Conservation (phyloP, 2,113 vertebrate species). For the Ictalurus furcatus region DNA sequence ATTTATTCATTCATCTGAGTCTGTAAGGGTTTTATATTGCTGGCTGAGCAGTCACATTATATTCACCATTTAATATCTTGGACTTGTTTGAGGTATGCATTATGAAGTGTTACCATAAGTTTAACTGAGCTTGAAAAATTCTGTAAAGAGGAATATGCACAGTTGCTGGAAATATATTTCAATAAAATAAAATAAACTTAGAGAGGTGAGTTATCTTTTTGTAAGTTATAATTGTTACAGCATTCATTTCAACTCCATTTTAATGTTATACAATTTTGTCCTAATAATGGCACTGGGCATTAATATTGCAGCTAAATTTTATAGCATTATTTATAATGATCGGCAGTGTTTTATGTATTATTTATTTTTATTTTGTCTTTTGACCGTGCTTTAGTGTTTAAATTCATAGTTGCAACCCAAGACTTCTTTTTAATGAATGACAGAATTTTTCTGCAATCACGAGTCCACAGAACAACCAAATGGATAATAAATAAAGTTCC, state of each 20-base stretch:
- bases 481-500: slow-evolving; percentile 46
- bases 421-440: not conserved
- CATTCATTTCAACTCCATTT: not conserved
- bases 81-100: not conserved
- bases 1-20: not conserved
- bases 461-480: slow-evolving; percentile 7
- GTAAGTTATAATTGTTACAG: not conserved
- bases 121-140: not conserved
- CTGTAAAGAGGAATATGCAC: not conserved
- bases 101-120: not conserved
- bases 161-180: not conserved
- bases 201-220: not conserved
- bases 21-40: not conserved
- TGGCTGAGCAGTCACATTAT: not conserved
- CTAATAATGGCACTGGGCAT: not conserved
- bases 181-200: not conserved
- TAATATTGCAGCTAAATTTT: not conserved
- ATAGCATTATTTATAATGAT: not conserved
- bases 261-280: not conserved
- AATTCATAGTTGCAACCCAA: not conserved
- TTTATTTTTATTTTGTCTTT: not conserved
- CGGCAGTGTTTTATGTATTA: not conserved
- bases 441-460: not conserved
- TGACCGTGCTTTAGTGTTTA: not conserved
- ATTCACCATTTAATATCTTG: not conserved